Evolutionary conservation across 2,113 vertebrate species (phyloP), one percentile per base, ranked within the genome.

Genomic region (Phalacrocorax pelagicus): DNA sequence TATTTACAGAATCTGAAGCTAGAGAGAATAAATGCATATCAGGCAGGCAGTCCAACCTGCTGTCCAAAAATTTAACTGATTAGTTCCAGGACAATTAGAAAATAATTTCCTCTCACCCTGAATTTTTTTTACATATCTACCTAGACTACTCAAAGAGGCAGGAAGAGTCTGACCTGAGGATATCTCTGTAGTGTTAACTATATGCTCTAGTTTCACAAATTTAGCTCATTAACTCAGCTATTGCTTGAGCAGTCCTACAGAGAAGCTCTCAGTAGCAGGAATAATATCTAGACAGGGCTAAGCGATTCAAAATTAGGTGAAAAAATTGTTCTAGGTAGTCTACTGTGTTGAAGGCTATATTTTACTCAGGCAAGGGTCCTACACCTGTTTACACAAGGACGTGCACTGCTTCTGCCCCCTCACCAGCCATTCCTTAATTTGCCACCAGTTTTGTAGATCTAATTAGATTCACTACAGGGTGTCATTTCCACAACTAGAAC

Each of bases 281-380:
- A 70, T 30, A 65, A 40, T 10, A 55, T 42, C 57, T 80, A 44
- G 66, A 30, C 15, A 65, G 40, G 14, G 10, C 61, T 74, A 26
- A 78, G 55, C 0, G 0, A 42, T 66, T 78, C 29, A 63, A 86
- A 26, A 62, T 1, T 1, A 23, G 22, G 11, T 46, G 16, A 40
- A 78, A 72, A 84, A 67, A 4, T 16, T 22, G 8, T 71, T 95
- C 83, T 20, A 34, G 36, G 8, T 38, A 42, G 19, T 40, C 13
- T 46, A 44, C 51, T 0, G 0, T 16, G 16, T 4, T 22, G 52
- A 81, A 81, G 49, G 30, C 11, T 47, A 0, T 21, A 23, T 81
- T 71, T 81, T 36, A 59, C 47, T 51, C 36, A 63, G 34, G 15
- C 24, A 67, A 38, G 24, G 80, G 18, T 46, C 30, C 58, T 70